A percentile compares a stretch with the other conserved stretches of the same genome.
These are phyloP conservation scores for Drosophila monieri DNA, from an alignment of 2,888 invertebrate species.

Conservation along the genomic window DNA sequence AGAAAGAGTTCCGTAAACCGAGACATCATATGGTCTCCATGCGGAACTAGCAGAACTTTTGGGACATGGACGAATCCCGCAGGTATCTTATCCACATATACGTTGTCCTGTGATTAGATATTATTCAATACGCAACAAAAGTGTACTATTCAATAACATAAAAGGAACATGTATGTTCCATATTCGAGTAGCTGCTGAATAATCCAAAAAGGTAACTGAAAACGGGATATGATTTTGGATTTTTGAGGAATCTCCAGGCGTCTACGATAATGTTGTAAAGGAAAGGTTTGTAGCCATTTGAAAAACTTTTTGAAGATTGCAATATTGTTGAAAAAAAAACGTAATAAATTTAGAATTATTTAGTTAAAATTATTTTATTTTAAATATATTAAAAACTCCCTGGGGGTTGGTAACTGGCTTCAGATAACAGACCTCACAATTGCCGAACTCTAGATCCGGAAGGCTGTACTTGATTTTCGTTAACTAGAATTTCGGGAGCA, in stretches of 20 bases:
- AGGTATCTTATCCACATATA: slow-evolving; percentile 23
- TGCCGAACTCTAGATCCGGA: neutral
- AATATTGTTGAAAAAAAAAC: neutral
- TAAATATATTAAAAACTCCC: too few species aligned
- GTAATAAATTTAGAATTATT: too few species aligned
- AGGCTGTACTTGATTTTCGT: slow-evolving; percentile 6
- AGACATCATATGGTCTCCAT: slow-evolving; percentile 24
- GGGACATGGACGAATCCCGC: slow-evolving; percentile 7
- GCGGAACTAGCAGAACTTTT: slow-evolving; percentile 21
- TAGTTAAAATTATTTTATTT: too few species aligned
- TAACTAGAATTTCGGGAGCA: neutral
- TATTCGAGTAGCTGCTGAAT: slow-evolving; percentile 9
- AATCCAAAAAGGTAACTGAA: slow-evolving; percentile 4
- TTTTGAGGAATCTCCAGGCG: slow-evolving; percentile 4
- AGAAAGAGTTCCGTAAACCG: neutral
- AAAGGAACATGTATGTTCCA: slow-evolving; percentile 21
- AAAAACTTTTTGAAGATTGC: neutral
- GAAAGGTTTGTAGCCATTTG: slow-evolving; percentile 11
- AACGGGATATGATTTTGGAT: slow-evolving; percentile 1
- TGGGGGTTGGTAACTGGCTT: too few species aligned
- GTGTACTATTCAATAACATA: slow-evolving; percentile 10
- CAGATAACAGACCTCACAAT: slow-evolving; percentile 11
- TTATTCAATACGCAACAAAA: neutral
- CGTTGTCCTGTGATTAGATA: slow-evolving; percentile 3
- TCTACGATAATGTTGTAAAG: slow-evolving; percentile 17